Conservation (phyloP, 2,113 vertebrate species). For the Rhipidura dahli region DNA sequence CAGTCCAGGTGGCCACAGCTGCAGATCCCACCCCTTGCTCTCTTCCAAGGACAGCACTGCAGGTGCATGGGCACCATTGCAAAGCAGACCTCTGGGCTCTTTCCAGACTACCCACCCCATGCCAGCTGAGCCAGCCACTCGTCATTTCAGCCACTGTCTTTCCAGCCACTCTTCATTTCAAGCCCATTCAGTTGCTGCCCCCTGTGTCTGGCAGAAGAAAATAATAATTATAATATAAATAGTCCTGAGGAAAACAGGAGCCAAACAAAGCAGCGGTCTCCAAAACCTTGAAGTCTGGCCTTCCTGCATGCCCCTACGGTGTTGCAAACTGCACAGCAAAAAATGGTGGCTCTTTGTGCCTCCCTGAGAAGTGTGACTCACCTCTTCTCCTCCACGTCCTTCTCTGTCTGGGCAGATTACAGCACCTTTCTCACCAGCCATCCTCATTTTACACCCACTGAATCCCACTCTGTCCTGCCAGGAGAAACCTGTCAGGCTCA, state of each 20-base stretch:
- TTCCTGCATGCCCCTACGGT: fast-evolving
- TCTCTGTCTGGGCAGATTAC: not conserved
- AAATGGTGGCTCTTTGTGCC: not conserved
- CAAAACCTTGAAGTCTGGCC: not conserved
- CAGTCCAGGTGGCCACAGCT: fast-evolving
- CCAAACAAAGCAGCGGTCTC: not conserved
- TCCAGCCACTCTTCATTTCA: not conserved
- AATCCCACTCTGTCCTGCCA: not conserved
- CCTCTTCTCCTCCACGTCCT: not conserved
- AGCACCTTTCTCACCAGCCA: not conserved
- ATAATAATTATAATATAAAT: not conserved
- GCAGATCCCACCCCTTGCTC: not conserved
- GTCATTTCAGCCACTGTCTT: not conserved
- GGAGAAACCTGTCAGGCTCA: not conserved
- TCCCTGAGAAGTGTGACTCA: not conserved
- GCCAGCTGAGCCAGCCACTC: not conserved
- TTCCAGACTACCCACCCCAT: not conserved
- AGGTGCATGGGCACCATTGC: fast-evolving
- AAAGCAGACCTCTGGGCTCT: not conserved
- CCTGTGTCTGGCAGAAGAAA: not conserved
- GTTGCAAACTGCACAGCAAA: not conserved
- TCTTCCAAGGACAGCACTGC: too few species aligned
- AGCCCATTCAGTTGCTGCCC: not conserved
- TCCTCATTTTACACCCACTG: not conserved
- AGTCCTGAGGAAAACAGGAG: not conserved